Base-by-base conservation (phyloP, 2,797 vertebrate species). In the Phrynocephalus forsythii region DNA sequence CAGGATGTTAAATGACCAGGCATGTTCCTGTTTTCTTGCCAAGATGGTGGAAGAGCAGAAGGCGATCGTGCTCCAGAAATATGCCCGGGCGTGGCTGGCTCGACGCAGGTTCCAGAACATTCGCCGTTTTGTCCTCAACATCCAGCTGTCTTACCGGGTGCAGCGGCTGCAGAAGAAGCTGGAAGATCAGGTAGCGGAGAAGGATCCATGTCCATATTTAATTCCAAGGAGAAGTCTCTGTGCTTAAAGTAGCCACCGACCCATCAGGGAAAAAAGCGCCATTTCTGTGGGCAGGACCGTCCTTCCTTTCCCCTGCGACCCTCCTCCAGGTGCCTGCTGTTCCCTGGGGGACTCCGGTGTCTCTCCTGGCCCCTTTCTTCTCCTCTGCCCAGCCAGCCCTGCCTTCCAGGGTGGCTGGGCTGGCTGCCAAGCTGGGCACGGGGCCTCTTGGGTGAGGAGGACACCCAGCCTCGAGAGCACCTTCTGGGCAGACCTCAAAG, bases 141-240 rank as follows among this genome's bases (percentile, higher is more conserved):
- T 99, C 52, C 99, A 99, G 94, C 98, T 99, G 1, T 98, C 99
- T 0, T 99, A 97, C 95, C 97, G 99, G 93, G 98, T 99, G 72
- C 99, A 99, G 93, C 96, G 97, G 71, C 97, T 99, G 90, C 97
- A 98, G 86, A 99, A 98, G 79, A 99, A 97, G 92, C 91, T 98
- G 11, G 99, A 99, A 66, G 99, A 99, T 22, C 97, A 99, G 98
- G 99, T 99, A 90, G 92, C 90, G 33, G 22, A 69, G 66, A 44
- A 10, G 3, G 33, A 28, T 8, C 80, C 5, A 1, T 50, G 84
- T 50, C 76, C n/a, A 63, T 1, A 69, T 88, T 87, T 88, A 50
- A 18, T 82, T 85, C 10, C 8, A 30, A 77, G 18, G 10, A 33
- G 78, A 15, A 86, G 11, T 10, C 4, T 1, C 33, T 69, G 22